Percentiles rank a stretch among this genome's conserved stretches.
Evolutionary conservation across 2,113 vertebrate species (phyloP).

Genomic region (Trichechus manatus): DNA sequence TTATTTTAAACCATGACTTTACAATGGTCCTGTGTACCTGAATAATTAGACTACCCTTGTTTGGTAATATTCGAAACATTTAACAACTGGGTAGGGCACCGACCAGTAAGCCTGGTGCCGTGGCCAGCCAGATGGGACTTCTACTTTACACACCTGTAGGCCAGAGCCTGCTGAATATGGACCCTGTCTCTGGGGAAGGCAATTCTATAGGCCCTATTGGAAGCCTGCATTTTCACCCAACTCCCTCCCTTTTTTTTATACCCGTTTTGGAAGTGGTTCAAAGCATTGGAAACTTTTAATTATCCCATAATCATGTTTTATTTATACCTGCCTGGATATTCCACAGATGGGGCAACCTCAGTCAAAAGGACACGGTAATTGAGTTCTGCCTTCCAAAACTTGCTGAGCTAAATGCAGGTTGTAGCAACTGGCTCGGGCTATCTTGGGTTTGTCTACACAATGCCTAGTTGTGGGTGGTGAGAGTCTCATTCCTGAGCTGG

Average conservation of each 20-base stretch:
- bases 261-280: slow-evolving; percentile 43
- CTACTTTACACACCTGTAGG: not conserved
- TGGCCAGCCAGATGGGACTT: not conserved
- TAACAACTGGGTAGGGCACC: not conserved
- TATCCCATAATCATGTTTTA: slow-evolving; percentile 58
- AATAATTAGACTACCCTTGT: not conserved
- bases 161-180: not conserved
- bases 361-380: slow-evolving; percentile 56
- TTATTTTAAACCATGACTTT: slow-evolving; percentile 31
- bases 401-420: slow-evolving; percentile 55
- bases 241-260: not conserved
- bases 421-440: rapidly evolving
- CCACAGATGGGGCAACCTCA: not conserved
- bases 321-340: slow-evolving; percentile 65
- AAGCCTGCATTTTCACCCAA: not conserved
- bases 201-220: not conserved
- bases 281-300: slow-evolving; percentile 58
- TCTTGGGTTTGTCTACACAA: not conserved
- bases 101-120: not conserved
- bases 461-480: not conserved
- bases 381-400: slow-evolving; percentile 46
- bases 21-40: not conserved
- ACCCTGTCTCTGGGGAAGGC: not conserved
- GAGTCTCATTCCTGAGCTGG: not conserved
- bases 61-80: not conserved